A percentile compares a stretch with the other conserved stretches of the same genome.
Evolutionary conservation across 2,113 vertebrate genomes (phyloP).

Genomic region (Cephalopholis sonnerati): DNA sequence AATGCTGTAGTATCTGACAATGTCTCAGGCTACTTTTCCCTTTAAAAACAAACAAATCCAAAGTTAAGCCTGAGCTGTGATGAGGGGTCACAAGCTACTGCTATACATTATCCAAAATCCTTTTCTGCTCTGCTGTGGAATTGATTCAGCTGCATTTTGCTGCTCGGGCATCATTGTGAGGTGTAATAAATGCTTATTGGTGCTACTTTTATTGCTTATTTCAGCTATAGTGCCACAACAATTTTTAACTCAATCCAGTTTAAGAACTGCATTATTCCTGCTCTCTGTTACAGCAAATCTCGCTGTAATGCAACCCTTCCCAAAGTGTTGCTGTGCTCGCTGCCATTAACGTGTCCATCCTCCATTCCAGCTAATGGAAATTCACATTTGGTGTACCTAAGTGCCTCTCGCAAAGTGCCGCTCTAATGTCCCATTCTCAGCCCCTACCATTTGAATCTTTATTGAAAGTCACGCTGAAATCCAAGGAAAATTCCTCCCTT

Average conservation of each 20-base stretch:
- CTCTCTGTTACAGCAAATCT: constrained; percentile 39
- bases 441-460: constrained; percentile 56
- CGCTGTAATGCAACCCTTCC: constrained; percentile 30
- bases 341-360: constrained; percentile 53
- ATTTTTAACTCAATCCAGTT: constrained; percentile 38
- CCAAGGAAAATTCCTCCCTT: constrained; percentile 39
- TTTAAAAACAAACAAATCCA: neutral
- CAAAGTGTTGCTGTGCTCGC: constrained; percentile 23
- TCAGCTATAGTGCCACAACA: constrained; percentile 27
- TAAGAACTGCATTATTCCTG: constrained; percentile 41
- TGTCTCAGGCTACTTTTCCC: neutral
- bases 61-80: neutral
- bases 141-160: constrained; percentile 19
- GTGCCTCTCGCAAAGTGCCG: constrained; percentile 47
- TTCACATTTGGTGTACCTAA: constrained; percentile 59
- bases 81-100: neutral
- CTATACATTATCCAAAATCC: neutral
- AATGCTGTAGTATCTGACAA: neutral
- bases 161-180: no score
- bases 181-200: constrained; percentile 37
- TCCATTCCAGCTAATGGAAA: constrained; percentile 64
- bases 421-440: constrained; percentile 39
- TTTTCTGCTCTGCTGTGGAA: constrained; percentile 4
- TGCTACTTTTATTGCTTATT: constrained; percentile 51
- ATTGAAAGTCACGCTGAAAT: constrained; percentile 49